phyloP scores from a whole-genome alignment of 2,888 invertebrate genomes.

The Chalcosyrphus nemorum region DNA sequence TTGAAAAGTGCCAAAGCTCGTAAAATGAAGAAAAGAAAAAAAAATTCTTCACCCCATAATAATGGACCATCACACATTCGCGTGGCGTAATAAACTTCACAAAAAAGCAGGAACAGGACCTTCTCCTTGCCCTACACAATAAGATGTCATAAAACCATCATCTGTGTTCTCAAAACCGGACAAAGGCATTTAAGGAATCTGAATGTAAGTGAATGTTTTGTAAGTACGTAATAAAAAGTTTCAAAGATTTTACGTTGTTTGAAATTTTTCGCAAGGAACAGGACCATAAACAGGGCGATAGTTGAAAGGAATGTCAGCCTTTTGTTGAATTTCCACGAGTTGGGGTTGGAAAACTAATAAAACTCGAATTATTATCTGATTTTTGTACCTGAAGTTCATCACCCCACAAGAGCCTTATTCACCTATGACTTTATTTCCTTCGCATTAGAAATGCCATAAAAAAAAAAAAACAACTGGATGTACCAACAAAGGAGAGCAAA shows the following conservation, averaged over 20 bases:
- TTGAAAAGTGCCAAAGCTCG: conserved; percentile 62
- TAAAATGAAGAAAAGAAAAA: too few species aligned
- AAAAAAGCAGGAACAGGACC: conserved; percentile 4
- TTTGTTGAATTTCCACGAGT: background rate
- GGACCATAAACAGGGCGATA: conserved; percentile 2
- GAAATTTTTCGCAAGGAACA: conserved; percentile 26
- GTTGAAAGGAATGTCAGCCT: background rate
- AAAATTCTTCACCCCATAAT: conserved; percentile 23
- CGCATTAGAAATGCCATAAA: conserved; percentile 62
- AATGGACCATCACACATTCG: conserved; percentile 8
- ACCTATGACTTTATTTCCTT: conserved; percentile 72
- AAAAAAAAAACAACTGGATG: conserved; percentile 43
- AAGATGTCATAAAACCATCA: conserved; percentile 67
- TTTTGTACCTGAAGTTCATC: conserved; percentile 69
- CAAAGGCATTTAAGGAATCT: conserved; percentile 65
- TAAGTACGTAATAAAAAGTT: conserved; percentile 66
- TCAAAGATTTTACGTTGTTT: conserved; percentile 55
- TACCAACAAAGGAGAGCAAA: conserved; percentile 7
- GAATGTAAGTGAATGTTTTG: conserved; percentile 55
- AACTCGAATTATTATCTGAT: conserved; percentile 71
- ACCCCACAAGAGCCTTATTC: conserved; percentile 58
- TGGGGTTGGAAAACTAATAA: conserved; percentile 69
- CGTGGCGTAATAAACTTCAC: conserved; percentile 58
- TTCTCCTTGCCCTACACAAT: conserved; percentile 31
- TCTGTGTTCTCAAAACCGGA: conserved; percentile 59